These are phyloP conservation scores for Melipona beecheii DNA, from an alignment of 2,888 invertebrate species.

Conservation along the genomic window DNA sequence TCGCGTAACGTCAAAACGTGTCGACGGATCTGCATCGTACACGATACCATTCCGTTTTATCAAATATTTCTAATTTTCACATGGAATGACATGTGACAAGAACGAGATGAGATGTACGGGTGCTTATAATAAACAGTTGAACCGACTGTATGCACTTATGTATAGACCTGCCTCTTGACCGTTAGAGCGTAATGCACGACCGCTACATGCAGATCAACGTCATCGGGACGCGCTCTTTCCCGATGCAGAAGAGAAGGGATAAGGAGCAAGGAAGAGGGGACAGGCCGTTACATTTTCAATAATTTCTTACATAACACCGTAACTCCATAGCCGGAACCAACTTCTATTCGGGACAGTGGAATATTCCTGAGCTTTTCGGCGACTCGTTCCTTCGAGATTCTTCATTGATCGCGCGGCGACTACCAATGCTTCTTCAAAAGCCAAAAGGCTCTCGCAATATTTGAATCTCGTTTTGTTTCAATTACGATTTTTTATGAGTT, in stretches of 20 bases:
- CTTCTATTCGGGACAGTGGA: slow-evolving; percentile 49
- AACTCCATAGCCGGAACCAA: slow-evolving; percentile 50
- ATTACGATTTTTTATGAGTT: too few relatives aligned
- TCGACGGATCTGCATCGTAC: too few relatives aligned
- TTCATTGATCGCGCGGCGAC: neutral
- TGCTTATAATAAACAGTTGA: slow-evolving; percentile 25
- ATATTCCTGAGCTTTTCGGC: slow-evolving; percentile 48
- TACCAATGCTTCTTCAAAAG: neutral
- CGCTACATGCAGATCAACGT: slow-evolving; percentile 74
- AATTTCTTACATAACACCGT: slow-evolving; percentile 70
- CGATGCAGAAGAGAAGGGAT: slow-evolving; percentile 50
- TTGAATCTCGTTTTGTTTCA: neutral
- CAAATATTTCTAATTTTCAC: neutral
- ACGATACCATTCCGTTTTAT: neutral
- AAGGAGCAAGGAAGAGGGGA: slow-evolving; percentile 27
- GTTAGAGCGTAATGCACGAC: slow-evolving; percentile 72
- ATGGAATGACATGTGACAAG: neutral
- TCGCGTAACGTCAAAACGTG: too few relatives aligned
- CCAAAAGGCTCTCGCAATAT: neutral
- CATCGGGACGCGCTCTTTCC: slow-evolving; percentile 58
- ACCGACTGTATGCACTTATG: slow-evolving; percentile 56
- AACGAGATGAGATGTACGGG: neutral
- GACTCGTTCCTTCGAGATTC: neutral
- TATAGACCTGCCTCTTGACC: slow-evolving; percentile 65
- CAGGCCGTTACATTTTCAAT: slow-evolving; percentile 71